A percentile compares a stretch with the other conserved stretches of the same genome.
These are phyloP conservation scores for Hemibagrus wyckioides DNA, from an alignment of 2,113 vertebrate genomes.

Conservation along the genomic window DNA sequence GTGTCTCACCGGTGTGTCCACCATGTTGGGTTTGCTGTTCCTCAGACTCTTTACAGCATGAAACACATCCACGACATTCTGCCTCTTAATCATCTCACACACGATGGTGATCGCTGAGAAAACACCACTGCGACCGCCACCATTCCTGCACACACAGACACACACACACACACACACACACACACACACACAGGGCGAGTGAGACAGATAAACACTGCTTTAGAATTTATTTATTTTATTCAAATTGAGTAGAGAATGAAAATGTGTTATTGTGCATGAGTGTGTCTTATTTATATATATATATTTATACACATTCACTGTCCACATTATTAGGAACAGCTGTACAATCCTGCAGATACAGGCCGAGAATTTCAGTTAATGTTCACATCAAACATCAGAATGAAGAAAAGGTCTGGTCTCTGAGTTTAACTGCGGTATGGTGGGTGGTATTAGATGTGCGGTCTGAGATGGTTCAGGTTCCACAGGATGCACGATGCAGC, in stretches of 20 bases:
- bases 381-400: not conserved
- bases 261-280: too few relatives aligned
- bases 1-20: conserved; percentile 90
- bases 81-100: conserved; percentile 97
- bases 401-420: not conserved
- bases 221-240: not conserved
- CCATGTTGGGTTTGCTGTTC: conserved; percentile 99
- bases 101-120: conserved; percentile 97
- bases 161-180: not conserved
- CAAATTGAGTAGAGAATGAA: too few relatives aligned
- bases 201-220: not conserved
- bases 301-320: not conserved
- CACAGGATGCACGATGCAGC: too few relatives aligned
- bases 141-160: conserved; percentile 76
- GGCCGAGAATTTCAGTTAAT: not conserved
- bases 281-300: too few relatives aligned
- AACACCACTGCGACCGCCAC: conserved; percentile 93
- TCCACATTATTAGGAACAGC: not conserved
- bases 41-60: conserved; percentile 95
- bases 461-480: not conserved
- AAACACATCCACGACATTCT: conserved; percentile 97
- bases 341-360: not conserved
- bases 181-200: not conserved
- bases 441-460: too few relatives aligned
- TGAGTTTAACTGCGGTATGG: too few relatives aligned